Conservation (phyloP, 2,113 vertebrate species). For the Hypomesus transpacificus region DNA sequence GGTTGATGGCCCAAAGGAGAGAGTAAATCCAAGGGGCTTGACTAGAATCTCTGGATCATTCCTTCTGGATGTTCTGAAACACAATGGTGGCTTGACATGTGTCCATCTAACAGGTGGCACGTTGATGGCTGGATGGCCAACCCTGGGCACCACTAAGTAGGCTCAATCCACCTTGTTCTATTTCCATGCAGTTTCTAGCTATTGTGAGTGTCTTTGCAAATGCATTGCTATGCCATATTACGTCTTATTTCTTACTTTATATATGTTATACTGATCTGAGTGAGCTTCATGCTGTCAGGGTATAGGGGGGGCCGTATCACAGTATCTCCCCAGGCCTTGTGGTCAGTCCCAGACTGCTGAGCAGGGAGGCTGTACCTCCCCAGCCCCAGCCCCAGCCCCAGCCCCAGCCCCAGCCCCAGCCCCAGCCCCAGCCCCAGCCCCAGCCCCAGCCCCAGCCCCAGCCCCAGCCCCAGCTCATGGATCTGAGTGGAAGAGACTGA, state of each 20-base stretch:
- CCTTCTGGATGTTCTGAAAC: constrained; percentile 26
- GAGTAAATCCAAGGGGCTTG: constrained; percentile 37
- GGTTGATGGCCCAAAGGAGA: constrained; percentile 36
- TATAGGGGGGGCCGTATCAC: background rate
- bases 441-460: constrained; percentile 1
- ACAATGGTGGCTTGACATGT: constrained; percentile 29
- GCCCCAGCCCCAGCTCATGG: constrained; percentile 33
- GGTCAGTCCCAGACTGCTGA: no score
- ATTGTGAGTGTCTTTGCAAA: background rate
- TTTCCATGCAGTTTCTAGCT: background rate
- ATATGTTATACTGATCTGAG: background rate
- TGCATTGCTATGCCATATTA: background rate
- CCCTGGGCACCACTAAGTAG: constrained; percentile 21
- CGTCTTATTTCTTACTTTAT: no score
- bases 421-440: no score
- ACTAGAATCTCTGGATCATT: constrained; percentile 45
- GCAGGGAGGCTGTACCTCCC: no score
- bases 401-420: constrained; percentile 28
- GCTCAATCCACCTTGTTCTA: background rate
- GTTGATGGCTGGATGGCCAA: constrained; percentile 8
- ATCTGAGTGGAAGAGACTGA: constrained; percentile 65
- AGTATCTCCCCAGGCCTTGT: background rate
- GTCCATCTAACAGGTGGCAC: constrained; percentile 35
- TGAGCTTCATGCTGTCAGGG: background rate
- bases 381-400: background rate